These are phyloP conservation scores for Sinopyrophorus schimmeli DNA, from an alignment of 2,888 invertebrate genomes.

Conservation along the genomic window DNA sequence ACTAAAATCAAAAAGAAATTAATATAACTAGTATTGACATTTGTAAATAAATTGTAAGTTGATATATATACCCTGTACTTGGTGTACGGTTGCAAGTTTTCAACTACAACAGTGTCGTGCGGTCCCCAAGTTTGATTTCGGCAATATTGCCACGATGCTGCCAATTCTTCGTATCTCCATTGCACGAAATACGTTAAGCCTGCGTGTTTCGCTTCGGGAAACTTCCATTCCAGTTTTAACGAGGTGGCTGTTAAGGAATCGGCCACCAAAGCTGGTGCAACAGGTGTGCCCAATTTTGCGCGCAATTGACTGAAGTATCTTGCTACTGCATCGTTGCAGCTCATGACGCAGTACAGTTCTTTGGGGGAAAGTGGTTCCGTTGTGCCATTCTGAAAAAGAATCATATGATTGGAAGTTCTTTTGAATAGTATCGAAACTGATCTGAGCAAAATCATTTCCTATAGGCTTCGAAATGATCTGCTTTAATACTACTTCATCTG, in stretches of 20 bases:
- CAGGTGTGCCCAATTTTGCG: constrained; percentile 69
- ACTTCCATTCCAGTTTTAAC: constrained; percentile 78
- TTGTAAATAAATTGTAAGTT: background rate
- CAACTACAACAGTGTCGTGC: constrained; percentile 67
- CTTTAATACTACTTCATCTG: too few relatives aligned
- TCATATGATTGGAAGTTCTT: background rate
- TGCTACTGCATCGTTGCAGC: constrained; percentile 79
- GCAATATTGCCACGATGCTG: constrained; percentile 81
- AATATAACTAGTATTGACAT: background rate
- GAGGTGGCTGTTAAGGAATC: constrained; percentile 77
- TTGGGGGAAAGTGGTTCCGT: constrained; percentile 68
- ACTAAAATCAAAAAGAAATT: too few relatives aligned
- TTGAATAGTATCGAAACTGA: too few relatives aligned
- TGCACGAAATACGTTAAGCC: constrained; percentile 68
- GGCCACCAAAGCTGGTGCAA: constrained; percentile 74
- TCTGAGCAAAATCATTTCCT: too few relatives aligned
- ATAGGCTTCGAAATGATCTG: too few relatives aligned
- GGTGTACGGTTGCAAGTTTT: constrained; percentile 82
- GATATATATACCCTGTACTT: constrained; percentile 76
- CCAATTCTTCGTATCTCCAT: constrained; percentile 72
- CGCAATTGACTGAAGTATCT: constrained; percentile 70
- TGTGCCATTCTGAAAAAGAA: constrained; percentile 67
- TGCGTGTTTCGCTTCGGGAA: constrained; percentile 57
- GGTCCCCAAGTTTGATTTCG: constrained; percentile 70
- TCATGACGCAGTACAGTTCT: constrained; percentile 77